Base-by-base conservation (phyloP, 2,888 invertebrate species). In the Mactromeris polynyma region DNA sequence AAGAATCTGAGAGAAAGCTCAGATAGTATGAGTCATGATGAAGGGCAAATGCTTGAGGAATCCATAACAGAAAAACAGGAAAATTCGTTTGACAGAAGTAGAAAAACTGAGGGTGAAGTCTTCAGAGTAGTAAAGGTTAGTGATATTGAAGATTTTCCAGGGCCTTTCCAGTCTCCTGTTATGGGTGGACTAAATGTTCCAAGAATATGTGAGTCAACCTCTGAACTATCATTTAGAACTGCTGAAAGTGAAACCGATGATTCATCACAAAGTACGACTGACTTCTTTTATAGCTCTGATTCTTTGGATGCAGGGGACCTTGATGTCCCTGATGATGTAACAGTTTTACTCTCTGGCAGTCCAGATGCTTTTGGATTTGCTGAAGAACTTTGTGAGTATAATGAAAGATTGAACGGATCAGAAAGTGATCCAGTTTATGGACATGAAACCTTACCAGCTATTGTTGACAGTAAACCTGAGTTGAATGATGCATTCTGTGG, bases 291-390 rank as follows among this genome's bases (percentile, higher is more conserved):
- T 64, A 33, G 58, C 31, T 17, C 33, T 14, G 64, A 82, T 7
- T 82, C 82, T 36, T n/a, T 83, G n/a, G 31, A 31, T 31, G 26
- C 21, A 1, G 40, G 11, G 7, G 83, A 31, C 83, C 42, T 33
- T 38, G 40, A 79, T 31, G 19, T 36, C 0, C n/a, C 4, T 38
- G 54, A 51, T 33, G 42, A 36, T 31, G 42, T 31, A 19, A n/a
- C 51, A n/a, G 33, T 33, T 54, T 36, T 82, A 31, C 21, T 83
- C 0, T 0, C 69, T 42, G 36, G 26, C 3, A 38, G 85, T 11
- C 81, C 87, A 46, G 81, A 84, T 73, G 73, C 85, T 42, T 54
- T 64, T n/a, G 64, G 81, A 36, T 88, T 88, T 73, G 69, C 36
- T 46, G 81, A 69, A 17, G 64, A 69, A 17, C 21, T 31, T 69